phyloP scores from a whole-genome alignment of 2,797 vertebrate species.

The Galaxias olidus region DNA sequence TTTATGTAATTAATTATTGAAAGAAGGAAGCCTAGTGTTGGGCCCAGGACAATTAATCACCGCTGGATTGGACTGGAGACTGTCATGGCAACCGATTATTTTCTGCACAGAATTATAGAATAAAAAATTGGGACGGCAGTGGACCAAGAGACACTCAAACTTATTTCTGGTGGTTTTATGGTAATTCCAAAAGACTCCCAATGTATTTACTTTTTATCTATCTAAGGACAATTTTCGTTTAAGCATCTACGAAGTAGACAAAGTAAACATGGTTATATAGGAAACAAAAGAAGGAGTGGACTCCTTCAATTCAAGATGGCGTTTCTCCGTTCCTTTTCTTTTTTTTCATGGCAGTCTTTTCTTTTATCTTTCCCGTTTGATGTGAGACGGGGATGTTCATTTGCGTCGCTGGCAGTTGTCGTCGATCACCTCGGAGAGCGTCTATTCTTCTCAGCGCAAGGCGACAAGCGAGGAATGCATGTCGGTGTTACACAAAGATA shows the following conservation, averaged over 20 bases:
- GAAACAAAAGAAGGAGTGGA: no score
- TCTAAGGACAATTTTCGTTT: no score
- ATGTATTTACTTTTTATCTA: no score
- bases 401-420: not conserved
- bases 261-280: no score
- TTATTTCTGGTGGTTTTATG: not conserved
- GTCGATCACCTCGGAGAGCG: not conserved
- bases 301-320: not conserved
- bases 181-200: not conserved
- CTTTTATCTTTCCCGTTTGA: not conserved
- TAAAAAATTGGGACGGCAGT: conserved; percentile 25
- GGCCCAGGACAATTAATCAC: conserved; percentile 39
- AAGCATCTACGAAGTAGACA: no score
- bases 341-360: no score
- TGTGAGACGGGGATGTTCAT: not conserved
- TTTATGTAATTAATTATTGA: conserved; percentile 49
- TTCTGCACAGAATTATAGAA: conserved; percentile 34
- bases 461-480: no score
- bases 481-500: no score
- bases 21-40: conserved; percentile 30
- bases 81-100: conserved; percentile 39
- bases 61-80: conserved; percentile 33
- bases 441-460: no score
- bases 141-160: not conserved
- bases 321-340: not conserved